phyloP scores from a whole-genome alignment of 2,797 vertebrate species.

The Sandelia bainsii region DNA sequence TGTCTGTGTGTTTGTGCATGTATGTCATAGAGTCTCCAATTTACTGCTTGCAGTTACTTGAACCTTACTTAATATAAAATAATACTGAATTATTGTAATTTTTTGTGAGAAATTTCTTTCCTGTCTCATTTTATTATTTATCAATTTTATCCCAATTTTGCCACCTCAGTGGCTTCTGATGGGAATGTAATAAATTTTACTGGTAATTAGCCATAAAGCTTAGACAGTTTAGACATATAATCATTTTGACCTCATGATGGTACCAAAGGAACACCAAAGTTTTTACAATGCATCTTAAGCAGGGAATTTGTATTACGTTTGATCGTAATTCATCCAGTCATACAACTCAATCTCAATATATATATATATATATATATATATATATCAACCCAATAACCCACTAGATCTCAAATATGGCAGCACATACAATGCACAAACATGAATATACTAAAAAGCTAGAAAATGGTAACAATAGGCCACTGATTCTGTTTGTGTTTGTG shows the following conservation, averaged over 20 bases:
- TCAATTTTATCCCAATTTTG: neutral
- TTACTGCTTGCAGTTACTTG: conserved; percentile 31
- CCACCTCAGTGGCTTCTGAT: neutral
- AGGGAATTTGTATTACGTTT: too few relatives aligned
- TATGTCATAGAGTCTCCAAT: conserved; percentile 26
- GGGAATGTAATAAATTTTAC: neutral
- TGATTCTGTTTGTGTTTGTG: neutral
- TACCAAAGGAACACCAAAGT: neutral
- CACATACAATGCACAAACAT: too few relatives aligned
- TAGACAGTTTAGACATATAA: neutral
- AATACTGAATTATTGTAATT: conserved; percentile 1
- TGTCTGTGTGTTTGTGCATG: conserved; percentile 14
- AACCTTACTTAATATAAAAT: neutral
- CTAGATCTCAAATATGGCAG: too few relatives aligned
- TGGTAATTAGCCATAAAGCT: neutral
- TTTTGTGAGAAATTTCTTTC: neutral
- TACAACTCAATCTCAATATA: too few relatives aligned
- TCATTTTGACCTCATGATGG: neutral
- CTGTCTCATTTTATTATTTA: neutral
- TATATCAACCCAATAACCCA: too few relatives aligned
- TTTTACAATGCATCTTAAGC: neutral
- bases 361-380: too few relatives aligned
- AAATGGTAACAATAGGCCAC: neutral
- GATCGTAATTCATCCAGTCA: too few relatives aligned
- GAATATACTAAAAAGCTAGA: neutral